Evolutionary conservation across 2,113 vertebrate genomes (phyloP), one percentile per base, ranked within the genome.

Genomic region (Morphnarchus princeps): DNA sequence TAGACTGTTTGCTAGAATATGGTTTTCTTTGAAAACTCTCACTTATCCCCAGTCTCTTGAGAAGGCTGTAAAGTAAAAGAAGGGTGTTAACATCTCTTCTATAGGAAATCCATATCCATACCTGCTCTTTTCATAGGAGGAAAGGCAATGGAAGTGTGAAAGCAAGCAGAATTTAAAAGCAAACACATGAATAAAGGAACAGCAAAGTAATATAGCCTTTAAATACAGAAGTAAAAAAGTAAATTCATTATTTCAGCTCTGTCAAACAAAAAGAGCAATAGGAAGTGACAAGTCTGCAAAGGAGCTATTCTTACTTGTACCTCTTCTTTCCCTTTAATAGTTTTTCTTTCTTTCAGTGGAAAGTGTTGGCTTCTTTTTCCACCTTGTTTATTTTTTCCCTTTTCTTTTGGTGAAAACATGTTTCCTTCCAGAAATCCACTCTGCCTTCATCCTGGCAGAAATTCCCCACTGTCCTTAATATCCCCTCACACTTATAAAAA

Each of bases 351-450:
- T 79, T 91, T 91, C 62, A 82, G 70, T 88, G 90, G 85, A 94
- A 96, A 96, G 19, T 8, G 29, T 89, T 91, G 73, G 36, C 40
- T 77, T 84, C 40, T 70, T 90, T 94, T 96, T 74, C 91, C 66
- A 90, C 57, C 49, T 67, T 91, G 62, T 93, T 88, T 89, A 72
- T 95, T 93, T 87, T 83, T 96, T 73, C 43, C 65, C 13, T 82
- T 95, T 93, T 87, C 84, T 90, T 95, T 73, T 91, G 65, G 29
- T 57, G 47, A 93, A 97, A 94, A 95, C 76, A 87, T 45, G 26
- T 95, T 96, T 78, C 76, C 16, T 95, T 94, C 84, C 78, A 97
- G 84, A 87, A 93, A 79, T 90, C 82, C 47, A 71, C 50, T 87
- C 63, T 86, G 40, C 28, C 43, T 76, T 82, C 43, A 43, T 77